A percentile compares a stretch with the other conserved stretches of the same genome.
These are phyloP conservation scores for Uloborus plumipes DNA, from an alignment of 2,888 invertebrate genomes.

Conservation along the genomic window DNA sequence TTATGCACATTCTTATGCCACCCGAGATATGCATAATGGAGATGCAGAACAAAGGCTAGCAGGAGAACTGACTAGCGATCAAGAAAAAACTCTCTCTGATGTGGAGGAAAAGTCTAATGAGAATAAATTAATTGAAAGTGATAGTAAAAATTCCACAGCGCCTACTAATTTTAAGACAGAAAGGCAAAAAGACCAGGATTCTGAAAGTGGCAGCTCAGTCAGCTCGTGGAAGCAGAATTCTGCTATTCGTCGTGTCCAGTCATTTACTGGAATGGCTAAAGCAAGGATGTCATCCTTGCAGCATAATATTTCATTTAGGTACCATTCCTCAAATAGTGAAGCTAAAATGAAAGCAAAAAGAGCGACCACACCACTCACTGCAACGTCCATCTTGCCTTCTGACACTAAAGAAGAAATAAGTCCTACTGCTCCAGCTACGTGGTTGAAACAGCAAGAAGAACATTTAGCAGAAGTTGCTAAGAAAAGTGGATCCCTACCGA, in stretches of 20 bases:
- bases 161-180: slow-evolving; percentile 9
- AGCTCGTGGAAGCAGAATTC: slow-evolving; percentile 60
- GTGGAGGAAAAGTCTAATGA: slow-evolving; percentile 8
- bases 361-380: slow-evolving; percentile 25
- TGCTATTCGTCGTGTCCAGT: slow-evolving; percentile 67
- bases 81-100: slow-evolving; percentile 3
- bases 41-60: not conserved
- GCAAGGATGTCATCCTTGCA: slow-evolving; percentile 65
- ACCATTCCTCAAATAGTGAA: slow-evolving; percentile 30
- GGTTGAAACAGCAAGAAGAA: slow-evolving; percentile 80
- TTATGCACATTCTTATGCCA: slow-evolving; percentile 64
- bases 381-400: slow-evolving; percentile 26
- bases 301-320: slow-evolving; percentile 65
- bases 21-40: slow-evolving; percentile 32
- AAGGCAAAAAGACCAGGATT: slow-evolving; percentile 35
- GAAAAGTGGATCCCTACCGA: slow-evolving; percentile 83
- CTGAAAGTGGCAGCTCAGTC: slow-evolving; percentile 50
- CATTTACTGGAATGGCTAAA: slow-evolving; percentile 67
- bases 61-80: not conserved
- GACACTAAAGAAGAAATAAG: slow-evolving; percentile 69
- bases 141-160: slow-evolving; percentile 6
- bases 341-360: slow-evolving; percentile 38
- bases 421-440: slow-evolving; percentile 79
- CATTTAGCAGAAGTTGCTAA: slow-evolving; percentile 78
- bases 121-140: slow-evolving; percentile 4